Percentiles rank a stretch among this genome's conserved stretches.
Conservation (phyloP, 2,888 invertebrate genomes). For the Drosophila mayaguana region DNA sequence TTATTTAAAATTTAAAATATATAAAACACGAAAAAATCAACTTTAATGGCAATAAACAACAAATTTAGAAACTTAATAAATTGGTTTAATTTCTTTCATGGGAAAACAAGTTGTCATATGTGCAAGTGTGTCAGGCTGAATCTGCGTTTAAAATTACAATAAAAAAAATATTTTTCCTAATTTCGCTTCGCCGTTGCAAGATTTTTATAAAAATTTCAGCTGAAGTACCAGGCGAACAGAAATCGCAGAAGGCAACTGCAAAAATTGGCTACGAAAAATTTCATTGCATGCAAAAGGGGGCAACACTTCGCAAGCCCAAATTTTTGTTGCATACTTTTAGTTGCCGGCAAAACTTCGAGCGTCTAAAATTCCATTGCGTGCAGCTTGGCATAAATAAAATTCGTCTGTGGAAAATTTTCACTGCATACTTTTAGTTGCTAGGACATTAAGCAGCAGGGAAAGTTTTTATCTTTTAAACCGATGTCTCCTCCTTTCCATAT, state of each 20-base stretch:
- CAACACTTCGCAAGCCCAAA: background rate
- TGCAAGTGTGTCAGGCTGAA: no score
- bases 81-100: background rate
- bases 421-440: slow-evolving; percentile 5
- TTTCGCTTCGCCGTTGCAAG: background rate
- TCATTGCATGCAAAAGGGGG: background rate
- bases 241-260: background rate
- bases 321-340: slow-evolving; percentile 6
- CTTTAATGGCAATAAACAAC: background rate
- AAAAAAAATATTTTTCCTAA: background rate
- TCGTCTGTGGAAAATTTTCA: rapidly evolving
- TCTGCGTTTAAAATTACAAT: background rate
- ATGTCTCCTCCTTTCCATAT: no score
- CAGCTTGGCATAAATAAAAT: background rate
- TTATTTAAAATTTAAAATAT: background rate
- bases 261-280: background rate
- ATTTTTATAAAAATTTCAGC: slow-evolving; percentile 8
- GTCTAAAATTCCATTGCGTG: background rate
- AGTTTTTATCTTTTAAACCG: no score
- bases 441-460: background rate
- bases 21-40: background rate
- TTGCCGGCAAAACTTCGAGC: background rate
- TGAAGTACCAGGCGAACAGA: slow-evolving; percentile 10
- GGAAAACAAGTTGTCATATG: background rate
- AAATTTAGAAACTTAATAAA: background rate